Base-by-base conservation (phyloP, 2,113 vertebrate species). In the Eupsittula cactorum region DNA sequence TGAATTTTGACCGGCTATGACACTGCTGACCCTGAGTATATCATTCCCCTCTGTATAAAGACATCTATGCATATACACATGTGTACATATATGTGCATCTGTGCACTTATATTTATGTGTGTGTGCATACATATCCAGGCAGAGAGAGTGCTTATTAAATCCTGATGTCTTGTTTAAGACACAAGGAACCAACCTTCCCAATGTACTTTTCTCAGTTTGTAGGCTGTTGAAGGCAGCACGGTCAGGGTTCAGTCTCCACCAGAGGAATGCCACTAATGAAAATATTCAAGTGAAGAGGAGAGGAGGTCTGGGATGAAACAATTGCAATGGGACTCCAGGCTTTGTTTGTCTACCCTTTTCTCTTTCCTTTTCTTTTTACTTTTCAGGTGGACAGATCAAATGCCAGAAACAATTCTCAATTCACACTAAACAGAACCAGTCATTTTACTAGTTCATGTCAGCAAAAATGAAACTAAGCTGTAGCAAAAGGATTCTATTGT, bases 31-130 rank as follows among this genome's bases (percentile, higher is more conserved):
- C 25, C 47, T 24, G 29, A 67, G 39, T 46, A 35, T 33, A 29
- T 16, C 35, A 24, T 18, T 74, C 10, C 60, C 60, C 39, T 46
- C 5, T 53, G 14, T 27, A 62, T 53, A 35, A 21, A 62, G 60
- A 67, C 25, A 60, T 33, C 33, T 46, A 52, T 9, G 10, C 65
- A 53, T 47, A 18, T 59, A 35, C 21, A 59, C 29, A 28, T 55
- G 39, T 35, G 16, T 8, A 52, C 19, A 21, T 60, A 21, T 11
- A 21, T 16, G 21, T 49, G 35, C 37, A 28, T 24, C 29, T 17
- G 14, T 35, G 41, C n/a, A 29, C 0, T 1, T 77, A 47, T 2
- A 8, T 23, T 2, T 44, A 16, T 13, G 16, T 35, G 42, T 57
- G 29, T 31, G 39, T 7, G 25, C 16, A 5, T 29, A 44, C 9